Evolutionary conservation across 2,888 invertebrate genomes (phyloP).

Genomic region (Bedellia somnulentella): DNA sequence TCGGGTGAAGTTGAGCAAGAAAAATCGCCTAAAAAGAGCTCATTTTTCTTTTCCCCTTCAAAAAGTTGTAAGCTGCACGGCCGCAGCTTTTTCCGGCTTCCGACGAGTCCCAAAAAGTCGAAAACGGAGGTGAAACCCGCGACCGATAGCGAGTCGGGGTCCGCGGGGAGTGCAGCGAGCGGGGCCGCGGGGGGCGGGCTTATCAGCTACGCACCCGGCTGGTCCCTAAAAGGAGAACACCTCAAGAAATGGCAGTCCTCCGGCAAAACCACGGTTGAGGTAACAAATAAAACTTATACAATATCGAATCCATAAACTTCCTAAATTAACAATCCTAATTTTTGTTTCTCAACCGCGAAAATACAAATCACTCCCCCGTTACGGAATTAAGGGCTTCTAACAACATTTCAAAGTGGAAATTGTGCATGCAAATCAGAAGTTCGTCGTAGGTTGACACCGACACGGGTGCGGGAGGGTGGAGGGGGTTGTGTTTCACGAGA

Average conservation of each 20-base stretch:
- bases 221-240: constrained; percentile 64
- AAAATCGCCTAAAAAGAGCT: constrained; percentile 52
- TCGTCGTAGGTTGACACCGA: constrained; percentile 16
- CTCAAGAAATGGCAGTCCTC: constrained; percentile 65
- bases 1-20: constrained; percentile 35
- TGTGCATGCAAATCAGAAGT: constrained; percentile 34
- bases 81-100: constrained; percentile 54
- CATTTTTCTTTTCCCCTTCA: constrained; percentile 56
- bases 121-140: constrained; percentile 26
- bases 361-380: constrained; percentile 6
- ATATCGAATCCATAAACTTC: background rate
- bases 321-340: constrained; percentile 1
- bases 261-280: constrained; percentile 63
- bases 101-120: constrained; percentile 53
- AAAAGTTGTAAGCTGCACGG: constrained; percentile 55
- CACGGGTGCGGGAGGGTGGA: constrained; percentile 18
- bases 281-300: constrained; percentile 15
- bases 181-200: constrained; percentile 33
- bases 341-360: constrained; percentile 2
- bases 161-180: constrained; percentile 16
- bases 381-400: constrained; percentile 13
- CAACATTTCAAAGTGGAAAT: constrained; percentile 21
- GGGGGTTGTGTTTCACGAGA: constrained; percentile 32
- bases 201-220: constrained; percentile 65
- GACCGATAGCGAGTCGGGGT: constrained; percentile 14